Conservation (phyloP, 2,888 invertebrate species). For the Luperina testacea region DNA sequence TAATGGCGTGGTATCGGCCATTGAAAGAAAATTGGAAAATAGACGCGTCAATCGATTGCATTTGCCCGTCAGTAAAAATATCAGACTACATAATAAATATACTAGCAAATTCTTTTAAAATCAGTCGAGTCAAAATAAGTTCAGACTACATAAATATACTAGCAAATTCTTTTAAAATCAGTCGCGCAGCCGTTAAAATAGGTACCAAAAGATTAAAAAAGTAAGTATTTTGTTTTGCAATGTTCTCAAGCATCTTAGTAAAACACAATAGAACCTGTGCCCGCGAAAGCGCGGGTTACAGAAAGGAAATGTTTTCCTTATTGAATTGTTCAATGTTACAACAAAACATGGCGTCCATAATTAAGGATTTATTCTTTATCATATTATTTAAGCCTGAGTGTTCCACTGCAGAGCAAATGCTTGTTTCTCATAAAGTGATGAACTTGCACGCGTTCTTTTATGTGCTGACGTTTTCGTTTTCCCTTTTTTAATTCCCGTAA, state of each 20-base stretch:
- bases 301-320: not conserved
- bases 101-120: not conserved
- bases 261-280: constrained; percentile 20
- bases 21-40: not conserved
- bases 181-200: not conserved
- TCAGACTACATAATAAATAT: not conserved
- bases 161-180: not conserved
- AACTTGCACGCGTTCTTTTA: not conserved
- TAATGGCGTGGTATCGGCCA: not conserved
- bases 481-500: too few species aligned
- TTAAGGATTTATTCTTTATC: not conserved
- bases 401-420: not conserved
- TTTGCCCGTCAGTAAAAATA: not conserved
- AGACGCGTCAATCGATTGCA: not conserved
- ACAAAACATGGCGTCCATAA: not conserved
- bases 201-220: not conserved
- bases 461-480: too few species aligned
- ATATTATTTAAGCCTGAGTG: not conserved
- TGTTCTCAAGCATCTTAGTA: not conserved
- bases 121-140: not conserved
- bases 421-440: not conserved
- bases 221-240: not conserved
- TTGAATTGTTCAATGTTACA: constrained; percentile 13
- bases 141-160: not conserved
- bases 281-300: not conserved